Percentiles rank a stretch among this genome's conserved stretches.
These are phyloP conservation scores for Thunnus maccoyii DNA, from an alignment of 2,113 vertebrate genomes.

Conservation along the genomic window DNA sequence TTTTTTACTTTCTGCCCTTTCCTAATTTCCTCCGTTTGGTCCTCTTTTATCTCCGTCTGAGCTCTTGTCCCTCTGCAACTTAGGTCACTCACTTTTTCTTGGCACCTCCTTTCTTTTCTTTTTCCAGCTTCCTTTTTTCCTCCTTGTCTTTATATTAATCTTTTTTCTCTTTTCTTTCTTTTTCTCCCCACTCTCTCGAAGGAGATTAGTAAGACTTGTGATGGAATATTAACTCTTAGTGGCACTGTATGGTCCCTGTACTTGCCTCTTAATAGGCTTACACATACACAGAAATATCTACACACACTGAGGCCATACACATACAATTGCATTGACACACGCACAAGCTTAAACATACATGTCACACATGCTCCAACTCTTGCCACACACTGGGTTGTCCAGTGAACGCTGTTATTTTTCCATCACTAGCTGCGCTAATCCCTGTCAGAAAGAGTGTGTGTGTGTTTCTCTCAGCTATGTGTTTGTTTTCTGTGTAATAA, in stretches of 20 bases:
- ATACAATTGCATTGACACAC: conserved; percentile 26
- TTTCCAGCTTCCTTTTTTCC: not conserved
- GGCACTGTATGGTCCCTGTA: conserved; percentile 48
- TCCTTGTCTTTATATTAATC: conserved; percentile 49
- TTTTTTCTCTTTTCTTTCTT: conserved; percentile 31
- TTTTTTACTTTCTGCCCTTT: conserved; percentile 16
- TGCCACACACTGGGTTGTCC: conserved; percentile 50
- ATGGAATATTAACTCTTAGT: conserved; percentile 78
- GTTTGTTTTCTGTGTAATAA: conserved; percentile 70
- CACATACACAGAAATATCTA: conserved; percentile 28
- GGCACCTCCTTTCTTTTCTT: conserved; percentile 28
- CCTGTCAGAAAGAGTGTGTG: conserved; percentile 32
- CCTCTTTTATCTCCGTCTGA: conserved; percentile 52
- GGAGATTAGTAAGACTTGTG: conserved; percentile 82
- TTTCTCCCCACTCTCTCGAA: conserved; percentile 47
- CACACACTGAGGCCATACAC: conserved; percentile 17
- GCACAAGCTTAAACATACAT: conserved; percentile 51
- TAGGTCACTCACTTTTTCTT: conserved; percentile 45
- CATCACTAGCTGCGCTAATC: conserved; percentile 70
- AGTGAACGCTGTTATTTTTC: conserved; percentile 65
- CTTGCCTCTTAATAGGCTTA: conserved; percentile 71
- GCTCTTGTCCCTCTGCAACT: conserved; percentile 45
- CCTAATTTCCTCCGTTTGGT: conserved; percentile 43
- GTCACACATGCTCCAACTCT: conserved; percentile 35
- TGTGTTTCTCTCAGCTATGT: conserved; percentile 41